Evolutionary conservation across 1,140 invertebrate genomes (phyloP).

Genomic region (Scaptomyza pallida): DNA sequence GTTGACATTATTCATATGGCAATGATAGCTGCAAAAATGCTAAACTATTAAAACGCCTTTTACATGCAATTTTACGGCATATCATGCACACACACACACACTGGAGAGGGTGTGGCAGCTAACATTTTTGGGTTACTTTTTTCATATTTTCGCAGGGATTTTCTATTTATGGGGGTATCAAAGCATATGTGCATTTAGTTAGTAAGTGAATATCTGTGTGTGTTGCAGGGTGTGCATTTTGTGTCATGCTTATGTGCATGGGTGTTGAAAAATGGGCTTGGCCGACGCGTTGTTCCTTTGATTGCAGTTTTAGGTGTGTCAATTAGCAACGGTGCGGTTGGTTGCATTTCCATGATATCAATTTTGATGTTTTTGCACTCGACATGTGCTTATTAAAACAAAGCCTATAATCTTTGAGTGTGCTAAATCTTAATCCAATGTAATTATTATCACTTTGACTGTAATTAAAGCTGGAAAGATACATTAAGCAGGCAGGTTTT

Average conservation of each 20-base stretch:
- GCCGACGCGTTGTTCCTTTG: constrained; percentile 62
- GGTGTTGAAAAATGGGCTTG: constrained; percentile 61
- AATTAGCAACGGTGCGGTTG: constrained; percentile 79
- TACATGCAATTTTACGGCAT: constrained; percentile 36
- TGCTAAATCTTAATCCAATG: constrained; percentile 6
- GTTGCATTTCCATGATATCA: constrained; percentile 62
- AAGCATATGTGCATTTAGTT: constrained; percentile 25
- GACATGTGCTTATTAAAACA: not conserved
- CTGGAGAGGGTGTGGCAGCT: constrained; percentile 38
- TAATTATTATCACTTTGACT: constrained; percentile 7
- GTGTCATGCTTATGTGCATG: constrained; percentile 29
- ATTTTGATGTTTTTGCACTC: constrained; percentile 49
- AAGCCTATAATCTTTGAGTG: constrained; percentile 16
- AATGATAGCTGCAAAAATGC: constrained; percentile 64
- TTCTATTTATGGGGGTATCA: constrained; percentile 3
- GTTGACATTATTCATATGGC: constrained; percentile 53
- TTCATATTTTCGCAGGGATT: constrained; percentile 43
- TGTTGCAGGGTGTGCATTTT: constrained; percentile 15
- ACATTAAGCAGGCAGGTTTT: no score
- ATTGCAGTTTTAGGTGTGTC: constrained; percentile 80
- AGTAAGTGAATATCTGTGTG: constrained; percentile 6
- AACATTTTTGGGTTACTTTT: constrained; percentile 50
- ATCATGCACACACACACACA: not conserved
- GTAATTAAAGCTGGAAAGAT: constrained; percentile 7
- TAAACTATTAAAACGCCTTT: constrained; percentile 68